A percentile compares a stretch with the other conserved stretches of the same genome.
phyloP scores from a whole-genome alignment of 2,888 invertebrate species.

The Oscheius sp. region DNA sequence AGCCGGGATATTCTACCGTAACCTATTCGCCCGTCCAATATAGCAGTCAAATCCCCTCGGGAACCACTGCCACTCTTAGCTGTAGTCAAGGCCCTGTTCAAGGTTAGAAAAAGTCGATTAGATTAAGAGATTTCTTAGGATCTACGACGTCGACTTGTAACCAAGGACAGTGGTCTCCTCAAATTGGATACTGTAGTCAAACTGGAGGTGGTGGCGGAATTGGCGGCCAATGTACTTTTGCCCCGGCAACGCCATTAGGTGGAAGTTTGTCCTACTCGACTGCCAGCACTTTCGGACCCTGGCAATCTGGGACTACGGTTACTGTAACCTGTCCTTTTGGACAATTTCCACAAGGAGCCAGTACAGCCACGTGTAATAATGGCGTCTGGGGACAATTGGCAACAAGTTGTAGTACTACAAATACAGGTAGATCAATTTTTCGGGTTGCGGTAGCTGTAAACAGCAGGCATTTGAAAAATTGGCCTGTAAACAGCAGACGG shows the following conservation, averaged over 20 bases:
- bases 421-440: constrained; percentile 38
- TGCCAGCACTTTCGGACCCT: constrained; percentile 27
- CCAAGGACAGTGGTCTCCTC: constrained; percentile 52
- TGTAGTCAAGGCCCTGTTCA: constrained; percentile 40
- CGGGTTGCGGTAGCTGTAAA: not conserved
- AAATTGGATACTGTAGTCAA: not conserved
- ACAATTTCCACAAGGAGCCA: constrained; percentile 38
- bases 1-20: constrained; percentile 16
- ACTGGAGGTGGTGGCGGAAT: constrained; percentile 16
- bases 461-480: not conserved
- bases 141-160: constrained; percentile 44
- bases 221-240: constrained; percentile 36
- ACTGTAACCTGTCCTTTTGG: constrained; percentile 49
- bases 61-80: constrained; percentile 54
- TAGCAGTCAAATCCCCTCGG: constrained; percentile 29
- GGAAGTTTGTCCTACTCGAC: constrained; percentile 47
- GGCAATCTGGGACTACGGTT: constrained; percentile 43
- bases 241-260: constrained; percentile 46
- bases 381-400: constrained; percentile 29
- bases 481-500: too few species aligned
- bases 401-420: constrained; percentile 30
- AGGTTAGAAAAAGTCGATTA: constrained; percentile 34
- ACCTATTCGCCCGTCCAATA: constrained; percentile 16
- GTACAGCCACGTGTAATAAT: constrained; percentile 41
- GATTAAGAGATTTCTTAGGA: constrained; percentile 39